phyloP scores from a whole-genome alignment of 2,797 vertebrate genomes.

The Toxotes lorentzi region DNA sequence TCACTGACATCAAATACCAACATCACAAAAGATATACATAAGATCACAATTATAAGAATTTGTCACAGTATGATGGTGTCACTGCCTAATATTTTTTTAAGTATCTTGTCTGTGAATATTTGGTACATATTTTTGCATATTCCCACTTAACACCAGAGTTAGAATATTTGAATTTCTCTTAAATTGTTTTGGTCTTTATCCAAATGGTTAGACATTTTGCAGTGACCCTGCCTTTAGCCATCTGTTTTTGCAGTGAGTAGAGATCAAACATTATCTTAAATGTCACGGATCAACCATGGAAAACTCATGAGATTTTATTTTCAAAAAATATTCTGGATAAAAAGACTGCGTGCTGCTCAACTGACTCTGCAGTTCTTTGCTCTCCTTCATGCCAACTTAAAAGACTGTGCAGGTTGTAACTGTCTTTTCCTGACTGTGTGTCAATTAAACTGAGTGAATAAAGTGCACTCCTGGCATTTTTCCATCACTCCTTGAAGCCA shows the following conservation, averaged over 20 bases:
- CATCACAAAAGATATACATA: neutral
- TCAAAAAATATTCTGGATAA: conserved; percentile 26
- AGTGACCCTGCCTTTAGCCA: neutral
- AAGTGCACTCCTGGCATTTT: conserved; percentile 57
- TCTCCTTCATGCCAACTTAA: conserved; percentile 31
- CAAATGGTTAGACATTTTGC: neutral
- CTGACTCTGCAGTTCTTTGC: conserved; percentile 26
- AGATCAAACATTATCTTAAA: conserved; percentile 37
- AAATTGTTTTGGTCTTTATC: neutral
- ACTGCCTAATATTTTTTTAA: neutral
- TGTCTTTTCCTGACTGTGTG: conserved; percentile 33
- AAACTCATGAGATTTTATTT: conserved; percentile 37
- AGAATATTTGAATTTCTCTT: neutral
- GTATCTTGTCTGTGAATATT: neutral
- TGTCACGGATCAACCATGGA: conserved; percentile 15
- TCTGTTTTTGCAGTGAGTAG: neutral
- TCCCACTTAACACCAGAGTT: neutral
- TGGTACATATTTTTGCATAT: neutral
- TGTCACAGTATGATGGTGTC: neutral
- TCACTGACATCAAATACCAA: neutral
- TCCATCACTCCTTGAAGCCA: conserved; percentile 35
- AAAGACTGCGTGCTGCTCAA: conserved; percentile 22
- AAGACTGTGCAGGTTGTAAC: conserved; percentile 8
- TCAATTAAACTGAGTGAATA: conserved; percentile 46
- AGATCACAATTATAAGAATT: neutral